Base-by-base conservation (phyloP, 92 coral and sea anemone species). In the Actinostola sp. region DNA sequence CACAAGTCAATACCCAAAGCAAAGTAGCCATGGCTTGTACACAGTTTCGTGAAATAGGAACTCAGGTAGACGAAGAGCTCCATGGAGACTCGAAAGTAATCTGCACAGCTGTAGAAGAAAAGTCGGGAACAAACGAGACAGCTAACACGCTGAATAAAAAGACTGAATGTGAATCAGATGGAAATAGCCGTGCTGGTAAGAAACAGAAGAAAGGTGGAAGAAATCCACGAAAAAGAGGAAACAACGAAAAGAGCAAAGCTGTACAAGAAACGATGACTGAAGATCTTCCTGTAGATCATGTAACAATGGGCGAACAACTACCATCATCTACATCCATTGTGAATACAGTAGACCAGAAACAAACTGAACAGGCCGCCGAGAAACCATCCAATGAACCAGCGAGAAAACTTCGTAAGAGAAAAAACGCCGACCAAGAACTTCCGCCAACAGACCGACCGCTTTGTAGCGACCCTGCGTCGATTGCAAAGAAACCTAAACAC, bases 371-470 rank as follows among this genome's bases (percentile, higher is more conserved):
- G 45, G 14, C 14, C 7, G 14, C 45, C 7, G 54, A 9, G 60
- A 53, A 53, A 53, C 32, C 3, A n/a, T n/a, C n/a, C n/a, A n/a
- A n/a, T n/a, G n/a, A n/a, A n/a, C n/a, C 60, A 53, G 25, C 54
- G 16, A 53, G 25, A 15, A 53, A 28, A 21, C 30, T 53, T 53
- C 60, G 60, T 25, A 53, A 53, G 15, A 53, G 60, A 53, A 53
- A 53, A n/a, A n/a, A n/a, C n/a, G n/a, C n/a, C n/a, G n/a, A n/a
- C n/a, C n/a, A n/a, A 20, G 60, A 53, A 53, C 60, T 11, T 14
- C 60, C 60, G 8, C 20, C 20, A 20, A 31, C 2, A 20, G 29
- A 53, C n/a, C n/a, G n/a, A n/a, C n/a, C n/a, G 28, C 28, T 20
- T 23, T 53, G 30, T 20, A 21, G 60, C 15, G 32, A 53, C 20